Base-by-base conservation (phyloP, 1,140 invertebrate genomes). In the Nomia melanderi region DNA sequence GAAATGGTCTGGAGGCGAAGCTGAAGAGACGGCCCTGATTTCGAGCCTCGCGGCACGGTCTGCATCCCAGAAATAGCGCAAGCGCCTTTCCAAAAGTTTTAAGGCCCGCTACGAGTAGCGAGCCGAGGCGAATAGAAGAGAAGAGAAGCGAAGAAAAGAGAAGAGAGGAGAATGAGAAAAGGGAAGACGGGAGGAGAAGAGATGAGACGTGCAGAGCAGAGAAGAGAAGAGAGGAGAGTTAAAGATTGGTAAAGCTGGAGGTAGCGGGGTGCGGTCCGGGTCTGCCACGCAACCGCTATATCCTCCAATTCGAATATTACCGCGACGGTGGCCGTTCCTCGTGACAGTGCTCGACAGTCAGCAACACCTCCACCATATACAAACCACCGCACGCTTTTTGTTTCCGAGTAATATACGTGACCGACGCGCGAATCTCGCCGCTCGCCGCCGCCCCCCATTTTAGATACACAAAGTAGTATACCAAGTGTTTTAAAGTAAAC, bases 231-330 rank as follows among this genome's bases (percentile, higher is more conserved):
- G 25, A 27, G 33, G n/a, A 39, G n/a, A 33, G 33, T 66, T 63
- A 54, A 53, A 66, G 83, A 85, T 81, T 79, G 80, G 47, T n/a
- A 12, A 8, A n/a, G 83, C 83, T 87, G 85, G 83, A 87, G 78
- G 71, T 72, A n/a, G 77, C 64, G 80, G 77, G 83, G 83, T 64
- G 83, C 66, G 80, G 83, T 72, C 17, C 54, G 64, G 76, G 47
- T 60, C 20, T 72, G 56, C 47, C 69, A 86, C 90, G 89, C 89
- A 92, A 92, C 90, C 89, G 90, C 91, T 92, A 91, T 92, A 92
- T 90, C 87, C 76, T 62, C 75, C 63, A 77, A 83, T 85, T 88
- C 86, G 78, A 89, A 91, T 92, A 92, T 92, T 92, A 92, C 87
- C 85, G 80, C 86, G 56, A 72, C 75, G 64, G 17, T 66, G 39